Base-by-base conservation (phyloP, 2,888 invertebrate species). In the Phlogophora meticulosa region DNA sequence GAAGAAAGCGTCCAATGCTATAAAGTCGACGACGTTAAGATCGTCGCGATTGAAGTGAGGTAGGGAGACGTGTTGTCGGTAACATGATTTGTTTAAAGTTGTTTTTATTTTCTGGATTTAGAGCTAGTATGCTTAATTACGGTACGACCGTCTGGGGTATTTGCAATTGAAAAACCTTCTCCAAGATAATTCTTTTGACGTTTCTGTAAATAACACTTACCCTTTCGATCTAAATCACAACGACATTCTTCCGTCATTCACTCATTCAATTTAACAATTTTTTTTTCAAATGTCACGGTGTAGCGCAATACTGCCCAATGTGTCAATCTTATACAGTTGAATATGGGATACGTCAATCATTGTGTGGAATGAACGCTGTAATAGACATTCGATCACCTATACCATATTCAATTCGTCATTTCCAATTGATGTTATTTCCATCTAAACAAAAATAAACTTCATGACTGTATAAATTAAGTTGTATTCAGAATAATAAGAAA, bases 1-100 rank as follows among this genome's bases (percentile, higher is more conserved):
- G 52, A 73, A 42, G 78, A 78, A 73, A 76, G 74, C 78, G 58
- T 62, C 64, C 72, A 62, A 73, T 10, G 68, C 62, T 32, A 67
- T 63, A 62, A 78, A 73, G 52, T 60, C 10, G 61, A 45, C 22
- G 58, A 48, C 24, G n/a, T 59, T 52, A 38, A 48, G 58, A 73
- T 73, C 10, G 48, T 32, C 7, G 42, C 10, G 56, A 78, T 67
- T 52, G 40, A 53, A 53, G n/a, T 48, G 17, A 49, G 71, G 62
- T 58, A 9, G 9, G 15, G 9, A 17, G 34, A 43, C 53, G 1
- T 36, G 53, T 64, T 58, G 53, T 62, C 13, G 22, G 55, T 40
- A 57, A 42, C 0, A 15, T 11, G 15, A 20, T 32, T 34, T n/a
- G 9, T 20, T 48, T 52, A 7, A 40, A 42, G 28, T 13, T 34